phyloP scores from a whole-genome alignment of 2,113 vertebrate genomes.

The Speoplatyrhinus poulsoni region DNA sequence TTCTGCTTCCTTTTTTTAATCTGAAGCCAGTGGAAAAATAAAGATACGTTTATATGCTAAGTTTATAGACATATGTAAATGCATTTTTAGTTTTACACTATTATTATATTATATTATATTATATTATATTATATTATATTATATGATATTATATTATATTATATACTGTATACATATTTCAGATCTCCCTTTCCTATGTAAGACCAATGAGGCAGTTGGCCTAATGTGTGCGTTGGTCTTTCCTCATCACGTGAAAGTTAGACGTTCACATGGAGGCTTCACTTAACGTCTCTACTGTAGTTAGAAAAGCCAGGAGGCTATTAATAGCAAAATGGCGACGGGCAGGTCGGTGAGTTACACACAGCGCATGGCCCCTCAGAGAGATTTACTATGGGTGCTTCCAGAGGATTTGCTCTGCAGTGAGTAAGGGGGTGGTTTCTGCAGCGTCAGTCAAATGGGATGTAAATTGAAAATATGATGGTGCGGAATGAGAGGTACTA shows the following conservation, averaged over 20 bases:
- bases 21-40: conserved; percentile 9
- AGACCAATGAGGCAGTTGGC: neutral
- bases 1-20: neutral
- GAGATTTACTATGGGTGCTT: conserved; percentile 46
- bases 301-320: conserved; percentile 58
- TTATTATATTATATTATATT: too few relatives aligned
- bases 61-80: too few relatives aligned
- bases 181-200: neutral
- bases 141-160: too few relatives aligned
- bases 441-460: conserved; percentile 35
- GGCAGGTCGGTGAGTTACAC: conserved; percentile 60
- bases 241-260: conserved; percentile 25
- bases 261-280: conserved; percentile 23
- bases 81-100: too few relatives aligned
- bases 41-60: too few relatives aligned
- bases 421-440: conserved; percentile 17
- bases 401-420: conserved; percentile 40
- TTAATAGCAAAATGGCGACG: conserved; percentile 64
- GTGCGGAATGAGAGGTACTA: conserved; percentile 17
- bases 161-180: too few relatives aligned
- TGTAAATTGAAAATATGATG: conserved; percentile 46
- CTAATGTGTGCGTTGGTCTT: conserved; percentile 15
- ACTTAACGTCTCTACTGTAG: conserved; percentile 34
- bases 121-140: too few relatives aligned
- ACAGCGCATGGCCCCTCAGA: conserved; percentile 19